Evolutionary conservation across 2,113 vertebrate species (phyloP).

Genomic region (Acanthisitta chloris): DNA sequence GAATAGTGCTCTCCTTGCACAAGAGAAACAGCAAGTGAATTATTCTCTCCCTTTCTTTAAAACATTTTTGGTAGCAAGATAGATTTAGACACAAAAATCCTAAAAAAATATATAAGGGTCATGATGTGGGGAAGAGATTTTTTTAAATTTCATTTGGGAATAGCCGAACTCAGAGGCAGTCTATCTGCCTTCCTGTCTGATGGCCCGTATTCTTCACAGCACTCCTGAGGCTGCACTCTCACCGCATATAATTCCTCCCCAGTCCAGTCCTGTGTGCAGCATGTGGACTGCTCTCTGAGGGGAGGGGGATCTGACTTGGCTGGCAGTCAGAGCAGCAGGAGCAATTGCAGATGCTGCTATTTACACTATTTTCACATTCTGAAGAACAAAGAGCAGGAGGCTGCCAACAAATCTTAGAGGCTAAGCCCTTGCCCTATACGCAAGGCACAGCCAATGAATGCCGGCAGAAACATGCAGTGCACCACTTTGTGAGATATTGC

Average conservation of each 20-base stretch:
- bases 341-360: constrained; percentile 73
- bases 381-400: constrained; percentile 75
- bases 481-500: constrained; percentile 1
- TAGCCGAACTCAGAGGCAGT: neutral
- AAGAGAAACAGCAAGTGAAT: constrained; percentile 18
- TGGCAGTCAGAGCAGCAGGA: constrained; percentile 69
- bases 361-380: constrained; percentile 66
- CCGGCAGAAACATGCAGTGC: constrained; percentile 12
- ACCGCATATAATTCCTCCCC: constrained; percentile 11
- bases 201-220: constrained; percentile 31
- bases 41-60: constrained; percentile 18
- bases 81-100: neutral
- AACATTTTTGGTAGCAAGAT: constrained; percentile 51
- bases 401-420: constrained; percentile 71
- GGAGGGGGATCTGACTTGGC: constrained; percentile 55
- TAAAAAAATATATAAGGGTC: constrained; percentile 18
- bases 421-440: constrained; percentile 22
- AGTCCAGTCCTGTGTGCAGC: constrained; percentile 6
- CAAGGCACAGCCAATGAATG: neutral
- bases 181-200: constrained; percentile 29
- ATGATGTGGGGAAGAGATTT: neutral
- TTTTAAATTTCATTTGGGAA: constrained; percentile 48
- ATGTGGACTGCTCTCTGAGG: constrained; percentile 15
- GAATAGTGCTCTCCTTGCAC: neutral
- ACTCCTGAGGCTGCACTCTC: constrained; percentile 26